Base-by-base conservation (phyloP, 1,140 invertebrate species). In the Akabosia matsudoensis region DNA sequence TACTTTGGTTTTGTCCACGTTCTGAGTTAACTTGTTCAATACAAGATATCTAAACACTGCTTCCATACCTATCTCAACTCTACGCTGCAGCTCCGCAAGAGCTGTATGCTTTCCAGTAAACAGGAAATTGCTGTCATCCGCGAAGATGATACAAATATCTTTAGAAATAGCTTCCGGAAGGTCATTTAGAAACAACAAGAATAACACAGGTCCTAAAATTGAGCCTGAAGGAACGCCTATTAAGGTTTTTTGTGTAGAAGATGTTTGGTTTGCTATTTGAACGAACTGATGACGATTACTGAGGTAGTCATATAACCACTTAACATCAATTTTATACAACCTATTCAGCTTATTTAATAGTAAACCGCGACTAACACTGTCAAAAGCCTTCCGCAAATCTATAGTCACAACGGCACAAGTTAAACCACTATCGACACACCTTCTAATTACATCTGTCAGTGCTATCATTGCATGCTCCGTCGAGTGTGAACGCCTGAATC, bases 311-410 rank as follows among this genome's bases (percentile, higher is more conserved):
- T 1, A 2, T 72, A 72, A 26, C 70, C 70, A 72, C 4, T 72
- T n/a, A 51, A 30, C 33, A 7, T 14, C 2, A 37, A 72, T 72
- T 22, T 7, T 10, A 24, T 37, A 72, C 16, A 7, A 7, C 10
- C 45, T 22, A 7, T 7, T 4, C 22, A 72, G 24, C 22, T 72
- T 72, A 2, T 45, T 34, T 22, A 72, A 16, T 28, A 72, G 37
- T 13, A 22, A 4, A n/a, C 7, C 2, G 14, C 70, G 34, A 13
- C 1, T 3, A 1, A 34, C 33, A 13, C 13, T 30, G 26, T 72
- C 70, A 51, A 77, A 77, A 2, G 76, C 76, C 26, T 77, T 77
- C 51, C 56, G 73, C 3, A 77, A 26, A 64, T 77, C 76, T 1
- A 77, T 16, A 18, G 67, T 61, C 0, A 77, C 72, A 3, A 73